Evolutionary conservation across 2,113 vertebrate genomes (phyloP).

Genomic region (Crypturellus undulatus): DNA sequence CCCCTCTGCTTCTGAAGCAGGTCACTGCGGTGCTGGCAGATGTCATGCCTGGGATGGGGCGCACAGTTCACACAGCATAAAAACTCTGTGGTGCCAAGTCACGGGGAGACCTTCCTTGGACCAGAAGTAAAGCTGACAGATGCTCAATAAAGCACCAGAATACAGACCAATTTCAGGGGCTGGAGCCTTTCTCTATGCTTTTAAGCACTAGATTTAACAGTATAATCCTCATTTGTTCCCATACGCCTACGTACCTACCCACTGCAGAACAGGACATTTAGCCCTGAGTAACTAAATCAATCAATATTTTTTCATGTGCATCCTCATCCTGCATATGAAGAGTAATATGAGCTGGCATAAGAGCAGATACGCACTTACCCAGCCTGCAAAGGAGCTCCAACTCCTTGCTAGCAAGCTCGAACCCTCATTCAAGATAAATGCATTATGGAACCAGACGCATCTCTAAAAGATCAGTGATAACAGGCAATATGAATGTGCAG

Average conservation of each 20-base stretch:
- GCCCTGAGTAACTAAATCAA: too few species aligned
- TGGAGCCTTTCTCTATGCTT: not conserved
- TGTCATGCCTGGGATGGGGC: not conserved
- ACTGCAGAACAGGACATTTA: not conserved
- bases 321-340: not conserved
- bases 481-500: not conserved
- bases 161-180: not conserved
- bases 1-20: fast-evolving
- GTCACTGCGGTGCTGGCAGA: not conserved
- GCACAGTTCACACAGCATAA: fast-evolving
- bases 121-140: fast-evolving
- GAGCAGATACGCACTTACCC: fast-evolving
- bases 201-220: fast-evolving
- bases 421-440: not conserved
- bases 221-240: not conserved
- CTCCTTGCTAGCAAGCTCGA: fast-evolving
- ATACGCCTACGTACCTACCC: too few species aligned
- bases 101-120: not conserved
- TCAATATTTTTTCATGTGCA: fast-evolving
- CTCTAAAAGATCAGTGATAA: not conserved
- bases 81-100: fast-evolving
- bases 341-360: fast-evolving
- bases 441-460: fast-evolving
- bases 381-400: not conserved
- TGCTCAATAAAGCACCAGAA: not conserved